Evolutionary conservation across 2,888 invertebrate genomes (phyloP), one percentile per base, ranked within the genome.

Genomic region (Andrena haemorrhoa): DNA sequence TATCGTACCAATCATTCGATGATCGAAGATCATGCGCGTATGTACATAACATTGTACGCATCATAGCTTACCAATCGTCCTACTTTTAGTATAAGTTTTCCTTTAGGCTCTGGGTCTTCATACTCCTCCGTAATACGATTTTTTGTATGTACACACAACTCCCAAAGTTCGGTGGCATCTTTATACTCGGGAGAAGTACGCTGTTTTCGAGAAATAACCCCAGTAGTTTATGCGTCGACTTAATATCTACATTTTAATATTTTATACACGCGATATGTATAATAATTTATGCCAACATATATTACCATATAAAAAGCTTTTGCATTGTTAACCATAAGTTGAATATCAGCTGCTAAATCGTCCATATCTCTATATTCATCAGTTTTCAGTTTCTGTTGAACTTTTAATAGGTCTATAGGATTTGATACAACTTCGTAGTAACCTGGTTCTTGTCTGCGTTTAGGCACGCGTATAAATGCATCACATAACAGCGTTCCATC

Each of bases 281-380:
- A 75, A 61, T 58, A 71, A 31, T 53, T 8, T n/a, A 35, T 49
- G 8, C 75, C 0, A 47, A 33, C 16, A 12, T 64, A 56, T 79
- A 66, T 81, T 92, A 96, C 96, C 95, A 96, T 98, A 93, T 99
- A 99, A 94, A 98, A 99, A 8, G 98, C 97, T 94, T 98, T 98
- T 0, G 99, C 98, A 95, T 99, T 99, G 89, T 96, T 97, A 35
- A 99, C 97, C 90, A 99, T 95, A 49, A 99, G 95, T 91, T 98
- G 98, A 87, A 99, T 96, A 93, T 99, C 99, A 8, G 96, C 95
- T 53, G 98, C 96, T 82, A 99, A 95, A 91, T 98, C 98, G 41
- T 98, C 98, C 87, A 99, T 95, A 92, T 98, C 98, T 88, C 97
- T 97, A 94, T 99, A 99, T 73, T 99, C 98, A 89, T 99, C 99